Conservation (phyloP, 2,797 vertebrate genomes). For the Hoplostethus mediterraneus region DNA sequence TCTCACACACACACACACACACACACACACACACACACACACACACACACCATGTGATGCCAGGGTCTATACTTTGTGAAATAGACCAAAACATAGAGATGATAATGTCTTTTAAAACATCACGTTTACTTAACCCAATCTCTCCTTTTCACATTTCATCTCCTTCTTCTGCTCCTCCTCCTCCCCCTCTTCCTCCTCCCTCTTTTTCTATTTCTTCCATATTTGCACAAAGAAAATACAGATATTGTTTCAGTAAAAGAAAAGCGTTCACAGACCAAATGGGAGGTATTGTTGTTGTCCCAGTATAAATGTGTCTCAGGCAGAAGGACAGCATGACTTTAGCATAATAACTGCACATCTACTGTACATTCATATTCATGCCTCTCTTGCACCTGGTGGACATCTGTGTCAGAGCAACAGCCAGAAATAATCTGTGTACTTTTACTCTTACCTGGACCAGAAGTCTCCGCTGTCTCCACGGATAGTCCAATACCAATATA, state of each 20-base stretch:
- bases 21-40: slow-evolving; percentile 33
- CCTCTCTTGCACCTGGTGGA: slow-evolving; percentile 64
- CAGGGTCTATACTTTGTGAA: slow-evolving; percentile 52
- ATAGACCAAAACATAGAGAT: slow-evolving; percentile 41
- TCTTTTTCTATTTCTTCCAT: not conserved
- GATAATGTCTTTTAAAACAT: slow-evolving; percentile 34
- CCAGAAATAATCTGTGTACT: not conserved
- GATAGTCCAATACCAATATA: not conserved
- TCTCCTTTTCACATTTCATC: slow-evolving; percentile 11
- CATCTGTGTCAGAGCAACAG: slow-evolving; percentile 59
- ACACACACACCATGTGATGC: slow-evolving; percentile 52
- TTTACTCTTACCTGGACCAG: not conserved
- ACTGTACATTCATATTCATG: slow-evolving; percentile 77
- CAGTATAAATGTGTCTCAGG: slow-evolving; percentile 31
- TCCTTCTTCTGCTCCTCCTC: not conserved
- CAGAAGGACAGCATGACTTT: slow-evolving; percentile 57
- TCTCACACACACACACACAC: slow-evolving; percentile 34
- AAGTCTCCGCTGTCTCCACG: too few relatives aligned
- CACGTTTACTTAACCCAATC: slow-evolving; percentile 7
- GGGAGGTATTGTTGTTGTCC: slow-evolving; percentile 25
- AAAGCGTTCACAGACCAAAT: slow-evolving; percentile 19
- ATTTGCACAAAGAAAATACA: too few relatives aligned
- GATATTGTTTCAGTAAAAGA: not conserved
- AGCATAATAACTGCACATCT: slow-evolving; percentile 67
- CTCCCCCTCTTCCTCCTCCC: not conserved